Evolutionary conservation across 2,113 vertebrate genomes (phyloP).

Genomic region (Lampris incognitus): DNA sequence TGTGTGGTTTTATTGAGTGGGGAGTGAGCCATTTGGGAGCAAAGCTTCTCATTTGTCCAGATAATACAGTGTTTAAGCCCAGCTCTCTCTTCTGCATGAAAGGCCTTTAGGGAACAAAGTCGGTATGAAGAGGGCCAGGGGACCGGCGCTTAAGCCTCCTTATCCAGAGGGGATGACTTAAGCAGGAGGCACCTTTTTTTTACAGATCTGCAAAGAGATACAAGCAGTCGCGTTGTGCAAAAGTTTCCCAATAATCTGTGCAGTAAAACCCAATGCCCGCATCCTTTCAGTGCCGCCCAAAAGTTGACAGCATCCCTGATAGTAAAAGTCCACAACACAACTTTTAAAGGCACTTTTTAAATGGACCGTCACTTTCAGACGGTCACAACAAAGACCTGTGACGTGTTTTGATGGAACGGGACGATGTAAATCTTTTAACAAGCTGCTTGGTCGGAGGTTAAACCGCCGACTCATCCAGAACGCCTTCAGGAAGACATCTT

Average conservation of each 20-base stretch:
- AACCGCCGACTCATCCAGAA: constrained; percentile 61
- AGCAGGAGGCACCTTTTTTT: no score
- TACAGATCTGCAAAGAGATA: constrained; percentile 1
- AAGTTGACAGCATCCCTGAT: not conserved
- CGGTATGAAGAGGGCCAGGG: not conserved
- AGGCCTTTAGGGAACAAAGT: constrained; percentile 8
- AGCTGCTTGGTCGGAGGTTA: constrained; percentile 16
- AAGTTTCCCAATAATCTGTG: not conserved
- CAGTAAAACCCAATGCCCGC: not conserved
- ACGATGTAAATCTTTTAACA: not conserved
- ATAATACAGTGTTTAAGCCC: not conserved
- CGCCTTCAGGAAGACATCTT: constrained; percentile 59
- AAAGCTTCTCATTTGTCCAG: not conserved
- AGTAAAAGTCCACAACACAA: constrained; percentile 1
- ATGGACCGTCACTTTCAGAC: not conserved
- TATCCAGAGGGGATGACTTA: constrained; percentile 7
- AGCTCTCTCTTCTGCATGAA: not conserved
- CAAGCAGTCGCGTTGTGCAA: not conserved
- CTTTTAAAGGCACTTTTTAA: not conserved
- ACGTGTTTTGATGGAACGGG: not conserved
- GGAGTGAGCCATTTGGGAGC: not conserved
- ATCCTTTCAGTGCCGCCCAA: not conserved
- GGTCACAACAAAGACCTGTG: not conserved
- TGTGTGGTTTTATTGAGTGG: not conserved
- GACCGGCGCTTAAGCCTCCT: constrained; percentile 7